Percentiles rank a stretch among this genome's conserved stretches.
Evolutionary conservation across 2,888 invertebrate species (phyloP).

Genomic region (Caenorhabditis virilis): DNA sequence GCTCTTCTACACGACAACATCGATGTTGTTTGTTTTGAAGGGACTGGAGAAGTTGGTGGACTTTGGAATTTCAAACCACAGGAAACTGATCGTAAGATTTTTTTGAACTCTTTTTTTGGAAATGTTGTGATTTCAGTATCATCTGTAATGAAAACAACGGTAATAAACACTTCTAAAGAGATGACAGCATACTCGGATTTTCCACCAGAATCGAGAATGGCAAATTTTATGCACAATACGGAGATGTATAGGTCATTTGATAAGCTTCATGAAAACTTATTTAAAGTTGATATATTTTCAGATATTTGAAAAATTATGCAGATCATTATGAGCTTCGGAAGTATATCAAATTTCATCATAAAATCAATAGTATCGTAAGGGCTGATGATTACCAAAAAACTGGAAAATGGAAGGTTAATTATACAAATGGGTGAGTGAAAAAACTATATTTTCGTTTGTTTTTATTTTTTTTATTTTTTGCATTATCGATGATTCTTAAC

Average conservation of each 20-base stretch:
- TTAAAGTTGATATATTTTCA: neutral
- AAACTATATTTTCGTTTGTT: too few species aligned
- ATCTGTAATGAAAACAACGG: slow-evolving; percentile 69
- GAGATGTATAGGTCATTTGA: slow-evolving; percentile 25
- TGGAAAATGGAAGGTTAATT: slow-evolving; percentile 68
- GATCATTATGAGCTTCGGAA: slow-evolving; percentile 54
- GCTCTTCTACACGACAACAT: slow-evolving; percentile 53
- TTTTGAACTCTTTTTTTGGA: neutral
- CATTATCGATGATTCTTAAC: too few species aligned
- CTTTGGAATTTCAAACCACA: slow-evolving; percentile 66
- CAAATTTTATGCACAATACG: slow-evolving; percentile 55
- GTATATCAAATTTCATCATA: slow-evolving; percentile 59
- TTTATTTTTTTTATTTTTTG: too few species aligned
- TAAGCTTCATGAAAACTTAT: neutral
- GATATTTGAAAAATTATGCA: slow-evolving; percentile 53
- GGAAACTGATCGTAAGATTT: slow-evolving; percentile 21
- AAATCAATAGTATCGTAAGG: slow-evolving; percentile 58
- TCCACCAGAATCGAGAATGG: slow-evolving; percentile 68
- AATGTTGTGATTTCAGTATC: slow-evolving; percentile 28
- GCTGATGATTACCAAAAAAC: slow-evolving; percentile 63
- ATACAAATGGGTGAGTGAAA: too few species aligned
- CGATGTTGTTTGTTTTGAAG: slow-evolving; percentile 69
- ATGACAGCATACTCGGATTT: slow-evolving; percentile 70
- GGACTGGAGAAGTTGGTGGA: slow-evolving; percentile 68
- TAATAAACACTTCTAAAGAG: slow-evolving; percentile 70